Base-by-base conservation (phyloP, 2,888 invertebrate genomes). In the Dorcus hopei region DNA sequence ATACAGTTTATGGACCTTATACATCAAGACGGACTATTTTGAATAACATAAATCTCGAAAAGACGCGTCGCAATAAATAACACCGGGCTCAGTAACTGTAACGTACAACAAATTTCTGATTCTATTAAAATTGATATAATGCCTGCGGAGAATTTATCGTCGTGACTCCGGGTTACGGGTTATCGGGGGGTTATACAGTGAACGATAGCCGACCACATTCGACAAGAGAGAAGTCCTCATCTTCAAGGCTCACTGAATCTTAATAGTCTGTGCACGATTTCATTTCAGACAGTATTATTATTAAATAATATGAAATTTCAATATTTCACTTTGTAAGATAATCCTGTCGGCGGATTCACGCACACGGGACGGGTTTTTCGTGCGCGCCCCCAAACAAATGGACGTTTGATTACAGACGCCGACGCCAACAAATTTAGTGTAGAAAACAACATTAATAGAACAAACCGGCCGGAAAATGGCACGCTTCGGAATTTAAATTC, bases 221-320 rank as follows among this genome's bases (percentile, higher is more conserved):
- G 48, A 57, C 57, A 57, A 57, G 45, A 19, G 51, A 26, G 51
- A 43, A 56, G 49, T 49, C 43, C 54, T 54, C 61, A 65, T 62
- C 67, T 66, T 66, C 65, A 68, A 66, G 67, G 64, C 65, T 68
- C 65, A 66, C 61, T 66, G 63, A 66, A 58, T 61, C 61, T 55
- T 60, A 68, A 66, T 64, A 66, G 66, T 51, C 66, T 68, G 55
- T 66, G 67, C 65, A 66, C 42, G 54, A 59, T 57, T 61, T 61
- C 19, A 58, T 55, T 61, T 61, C 52, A 59, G 56, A 59, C 59
- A 59, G 49, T 56, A 59, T 56, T 19, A 19, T 19, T 19, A 19
- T 19, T 59, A 45, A 59, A 59, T 59, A 53, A 57, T 52, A 55
- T 43, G 50, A 49, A 55, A 38, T 16, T 45, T 16, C 9, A 26